Evolutionary conservation across 2,888 invertebrate species (phyloP).

Genomic region (Pantelozetes paolii): DNA sequence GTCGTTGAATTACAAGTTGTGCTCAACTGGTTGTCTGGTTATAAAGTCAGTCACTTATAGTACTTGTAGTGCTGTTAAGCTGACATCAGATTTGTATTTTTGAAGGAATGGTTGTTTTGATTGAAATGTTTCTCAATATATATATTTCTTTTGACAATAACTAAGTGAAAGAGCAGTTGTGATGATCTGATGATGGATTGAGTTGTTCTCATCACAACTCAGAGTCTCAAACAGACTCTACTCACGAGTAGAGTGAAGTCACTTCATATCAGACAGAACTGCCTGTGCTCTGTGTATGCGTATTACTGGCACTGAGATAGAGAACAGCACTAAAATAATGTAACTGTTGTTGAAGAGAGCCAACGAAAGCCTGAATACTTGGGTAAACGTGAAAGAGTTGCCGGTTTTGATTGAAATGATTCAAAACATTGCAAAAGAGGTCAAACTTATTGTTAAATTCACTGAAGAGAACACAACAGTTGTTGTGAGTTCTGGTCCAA

Average conservation of each 20-base stretch:
- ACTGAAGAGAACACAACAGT: conserved; percentile 18
- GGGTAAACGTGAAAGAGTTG: background rate
- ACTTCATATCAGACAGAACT: too few relatives aligned
- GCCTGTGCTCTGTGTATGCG: too few relatives aligned
- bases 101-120: too few relatives aligned
- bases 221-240: background rate
- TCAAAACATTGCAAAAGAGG: conserved; percentile 12
- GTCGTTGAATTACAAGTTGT: background rate
- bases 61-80: background rate
- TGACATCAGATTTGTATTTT: background rate
- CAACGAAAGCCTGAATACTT: background rate
- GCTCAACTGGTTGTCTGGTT: background rate
- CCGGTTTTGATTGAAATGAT: background rate
- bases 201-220: too few relatives aligned
- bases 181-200: too few relatives aligned
- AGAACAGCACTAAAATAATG: background rate
- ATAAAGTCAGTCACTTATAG: too few relatives aligned
- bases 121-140: too few relatives aligned
- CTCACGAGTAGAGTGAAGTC: background rate
- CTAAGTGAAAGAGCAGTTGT: too few relatives aligned
- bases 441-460: conserved; percentile 34
- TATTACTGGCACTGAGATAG: too few relatives aligned
- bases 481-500: conserved; percentile 26
- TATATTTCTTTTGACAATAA: too few relatives aligned
- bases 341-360: background rate